These are phyloP conservation scores for Rhodophaea formosa DNA, from an alignment of 2,888 invertebrate species.

Conservation along the genomic window DNA sequence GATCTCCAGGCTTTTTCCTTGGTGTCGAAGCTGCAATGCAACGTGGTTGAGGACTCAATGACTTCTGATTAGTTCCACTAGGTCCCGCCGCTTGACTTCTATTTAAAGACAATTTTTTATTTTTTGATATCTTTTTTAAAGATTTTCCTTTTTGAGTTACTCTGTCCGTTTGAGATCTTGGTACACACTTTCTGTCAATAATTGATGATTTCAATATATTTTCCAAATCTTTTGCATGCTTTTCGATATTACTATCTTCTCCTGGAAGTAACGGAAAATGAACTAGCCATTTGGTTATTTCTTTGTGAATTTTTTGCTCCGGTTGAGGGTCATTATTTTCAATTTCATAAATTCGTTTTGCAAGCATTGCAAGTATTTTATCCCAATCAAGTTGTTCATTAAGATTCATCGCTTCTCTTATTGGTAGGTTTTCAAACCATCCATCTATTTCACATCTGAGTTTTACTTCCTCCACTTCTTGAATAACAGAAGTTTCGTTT, in stretches of 20 bases:
- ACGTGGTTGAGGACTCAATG: conserved; percentile 22
- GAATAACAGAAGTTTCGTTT: conserved; percentile 38
- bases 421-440: conserved; percentile 54
- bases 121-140: conserved; percentile 20
- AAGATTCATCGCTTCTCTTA: conserved; percentile 35
- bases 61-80: conserved; percentile 26
- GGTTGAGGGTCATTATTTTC: conserved; percentile 40
- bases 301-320: conserved; percentile 45
- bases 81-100: conserved; percentile 37
- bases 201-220: conserved; percentile 41
- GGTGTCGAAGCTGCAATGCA: conserved; percentile 25
- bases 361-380: conserved; percentile 46
- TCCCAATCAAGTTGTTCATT: conserved; percentile 46
- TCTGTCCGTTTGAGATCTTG: conserved; percentile 20
- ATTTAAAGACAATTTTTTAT: conserved; percentile 12
- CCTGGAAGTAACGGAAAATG: conserved; percentile 44
- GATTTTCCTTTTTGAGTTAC: conserved; percentile 25
- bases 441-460: conserved; percentile 53
- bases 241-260: conserved; percentile 34
- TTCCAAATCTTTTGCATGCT: conserved; percentile 41
- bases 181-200: conserved; percentile 43
- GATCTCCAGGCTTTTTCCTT: conserved; percentile 44
- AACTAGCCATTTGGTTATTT: conserved; percentile 51
- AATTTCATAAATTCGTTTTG: conserved; percentile 51
- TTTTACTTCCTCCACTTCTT: conserved; percentile 58